Conservation (phyloP, 2,797 vertebrate genomes). For the Takifugu ocellatus region DNA sequence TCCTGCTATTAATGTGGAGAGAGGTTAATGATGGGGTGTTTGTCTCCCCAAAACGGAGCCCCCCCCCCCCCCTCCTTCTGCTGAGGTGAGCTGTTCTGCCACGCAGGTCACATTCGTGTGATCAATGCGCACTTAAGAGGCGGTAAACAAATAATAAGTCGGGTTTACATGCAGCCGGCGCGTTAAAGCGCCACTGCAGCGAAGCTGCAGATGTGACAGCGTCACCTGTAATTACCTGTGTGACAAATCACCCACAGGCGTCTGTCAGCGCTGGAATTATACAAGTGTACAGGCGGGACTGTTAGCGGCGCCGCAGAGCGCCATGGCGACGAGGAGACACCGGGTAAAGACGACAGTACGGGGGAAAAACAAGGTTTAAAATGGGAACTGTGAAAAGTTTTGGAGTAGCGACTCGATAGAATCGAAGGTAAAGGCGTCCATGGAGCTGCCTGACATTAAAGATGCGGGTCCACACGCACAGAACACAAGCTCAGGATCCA, state of each 20-base stretch:
- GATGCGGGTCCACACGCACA: too few species aligned
- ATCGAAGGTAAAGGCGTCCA: too few species aligned
- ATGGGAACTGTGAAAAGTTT: too few species aligned
- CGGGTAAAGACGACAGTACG: background rate
- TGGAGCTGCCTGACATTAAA: too few species aligned
- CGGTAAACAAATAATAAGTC: slow-evolving; percentile 62
- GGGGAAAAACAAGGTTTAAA: too few species aligned
- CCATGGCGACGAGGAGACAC: background rate
- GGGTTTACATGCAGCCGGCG: slow-evolving; percentile 41
- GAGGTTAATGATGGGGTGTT: slow-evolving; percentile 59
- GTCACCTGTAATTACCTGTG: slow-evolving; percentile 25
- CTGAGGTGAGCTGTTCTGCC: slow-evolving; percentile 44
- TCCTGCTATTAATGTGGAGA: slow-evolving; percentile 54
- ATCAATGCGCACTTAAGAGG: slow-evolving; percentile 49
- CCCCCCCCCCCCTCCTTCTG: slow-evolving; percentile 17
- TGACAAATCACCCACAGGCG: slow-evolving; percentile 35
- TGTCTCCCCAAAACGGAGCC: slow-evolving; percentile 36
- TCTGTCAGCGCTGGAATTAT: background rate
- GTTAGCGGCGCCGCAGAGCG: slow-evolving; percentile 4
- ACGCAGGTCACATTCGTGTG: slow-evolving; percentile 25
- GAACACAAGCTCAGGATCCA: too few species aligned
- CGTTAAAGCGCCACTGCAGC: slow-evolving; percentile 30
- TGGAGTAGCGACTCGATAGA: too few species aligned
- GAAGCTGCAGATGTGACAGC: slow-evolving; percentile 2
- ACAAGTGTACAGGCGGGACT: slow-evolving; percentile 22